Evolutionary conservation across 2,113 vertebrate species (phyloP), one percentile per base, ranked within the genome.

Genomic region (Rissa tridactyla): DNA sequence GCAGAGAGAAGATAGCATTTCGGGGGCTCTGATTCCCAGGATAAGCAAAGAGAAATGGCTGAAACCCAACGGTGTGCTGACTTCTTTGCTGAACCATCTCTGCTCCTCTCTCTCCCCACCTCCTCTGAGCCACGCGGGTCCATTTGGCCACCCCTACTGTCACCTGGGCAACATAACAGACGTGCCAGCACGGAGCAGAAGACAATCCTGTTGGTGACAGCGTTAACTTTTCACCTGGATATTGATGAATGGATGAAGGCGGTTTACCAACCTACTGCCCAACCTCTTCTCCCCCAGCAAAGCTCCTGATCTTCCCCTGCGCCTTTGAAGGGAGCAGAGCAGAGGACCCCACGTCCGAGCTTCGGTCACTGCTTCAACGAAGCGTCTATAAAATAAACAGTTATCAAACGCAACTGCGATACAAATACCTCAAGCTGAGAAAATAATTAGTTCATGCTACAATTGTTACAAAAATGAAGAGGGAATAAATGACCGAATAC

Each of bases 391-490:
- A 96, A 97, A 92, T 92, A 93, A 96, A 88, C 88, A 89, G 21
- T 58, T 90, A 95, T 51, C 70, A 87, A 97, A 96, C 1, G 9
- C 66, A 83, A 90, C 87, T 89, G 64, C 57, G 76, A 69, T 81
- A 71, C 44, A 66, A 51, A 51, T 78, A 69, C 55, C 82, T 94
- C 93, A 96, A 93, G 82, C 91, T 89, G 93, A 95, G 93, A 95
- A 97, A 96, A 95, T 95, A 96, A 96, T 94, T 94, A 94, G 94
- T 95, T 97, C 68, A 75, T 75, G 88, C 66, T 93, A 96, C 70
- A 80, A 94, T 29, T 89, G 84, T 66, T 93, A 71, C 83, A 96
- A 72, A 95, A 96, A 95, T 80, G 83, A 78, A 86, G 92, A 71
- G 25, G 47, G 58, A 94, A 91, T 94, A 97, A 93, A 90, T 81